Evolutionary conservation across 2,888 invertebrate genomes (phyloP).

Genomic region (Chalcosyrphus nemorum): DNA sequence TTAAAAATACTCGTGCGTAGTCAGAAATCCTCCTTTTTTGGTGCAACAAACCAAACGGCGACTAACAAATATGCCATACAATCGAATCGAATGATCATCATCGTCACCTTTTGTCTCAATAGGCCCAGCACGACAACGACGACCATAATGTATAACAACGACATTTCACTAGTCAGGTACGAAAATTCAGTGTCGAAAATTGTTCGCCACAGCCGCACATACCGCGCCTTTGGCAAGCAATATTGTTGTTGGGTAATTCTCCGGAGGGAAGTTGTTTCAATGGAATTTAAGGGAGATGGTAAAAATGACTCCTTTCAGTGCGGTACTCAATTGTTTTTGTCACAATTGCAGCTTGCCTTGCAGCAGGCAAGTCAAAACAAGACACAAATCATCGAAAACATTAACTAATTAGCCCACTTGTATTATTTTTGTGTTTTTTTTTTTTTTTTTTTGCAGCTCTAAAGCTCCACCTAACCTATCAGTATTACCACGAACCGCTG

Average conservation of each 20-base stretch:
- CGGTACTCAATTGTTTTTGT: slow-evolving; percentile 76
- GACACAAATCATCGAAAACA: background rate
- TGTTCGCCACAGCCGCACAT: slow-evolving; percentile 43
- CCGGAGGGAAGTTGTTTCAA: slow-evolving; percentile 17
- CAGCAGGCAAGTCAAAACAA: slow-evolving; percentile 74
- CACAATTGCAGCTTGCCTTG: slow-evolving; percentile 75
- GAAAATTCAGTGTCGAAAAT: slow-evolving; percentile 65
- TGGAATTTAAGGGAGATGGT: slow-evolving; percentile 49
- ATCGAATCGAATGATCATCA: slow-evolving; percentile 56
- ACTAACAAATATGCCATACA: slow-evolving; percentile 49
- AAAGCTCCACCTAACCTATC: slow-evolving; percentile 80
- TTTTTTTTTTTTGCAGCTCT: slow-evolving; percentile 76
- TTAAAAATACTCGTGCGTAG: slow-evolving; percentile 67
- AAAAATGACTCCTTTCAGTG: slow-evolving; percentile 75
- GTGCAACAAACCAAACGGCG: slow-evolving; percentile 59
- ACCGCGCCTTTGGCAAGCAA: slow-evolving; percentile 23
- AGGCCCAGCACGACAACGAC: slow-evolving; percentile 33
- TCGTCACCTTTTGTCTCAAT: slow-evolving; percentile 64
- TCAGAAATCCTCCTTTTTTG: slow-evolving; percentile 64
- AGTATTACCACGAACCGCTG: slow-evolving; percentile 79
- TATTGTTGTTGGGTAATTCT: background rate
- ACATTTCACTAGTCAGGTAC: slow-evolving; percentile 48
- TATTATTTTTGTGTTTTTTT: no score
- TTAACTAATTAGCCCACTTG: background rate
- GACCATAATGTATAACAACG: slow-evolving; percentile 42